These are phyloP conservation scores for Coracopsis vasa DNA, from an alignment of 2,113 vertebrate species.

Conservation along the genomic window DNA sequence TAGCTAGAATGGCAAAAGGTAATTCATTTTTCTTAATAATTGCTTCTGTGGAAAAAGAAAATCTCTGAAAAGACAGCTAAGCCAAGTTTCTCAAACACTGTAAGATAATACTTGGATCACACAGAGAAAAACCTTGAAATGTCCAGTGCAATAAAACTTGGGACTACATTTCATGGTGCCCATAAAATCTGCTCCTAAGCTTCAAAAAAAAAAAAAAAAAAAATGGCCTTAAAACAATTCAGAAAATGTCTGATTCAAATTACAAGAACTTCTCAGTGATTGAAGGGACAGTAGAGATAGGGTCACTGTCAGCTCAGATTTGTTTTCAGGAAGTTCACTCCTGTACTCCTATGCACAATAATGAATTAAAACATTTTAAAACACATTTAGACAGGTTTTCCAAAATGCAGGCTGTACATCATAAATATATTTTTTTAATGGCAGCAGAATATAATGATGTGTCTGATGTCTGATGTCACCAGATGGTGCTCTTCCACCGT, in stretches of 20 bases:
- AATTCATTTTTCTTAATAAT: constrained; percentile 66
- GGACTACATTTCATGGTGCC: constrained; percentile 29
- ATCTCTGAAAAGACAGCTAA: constrained; percentile 49
- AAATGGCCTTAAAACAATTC: constrained; percentile 22
- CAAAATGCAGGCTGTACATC: background rate
- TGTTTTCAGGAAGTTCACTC: background rate
- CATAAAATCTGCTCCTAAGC: constrained; percentile 18
- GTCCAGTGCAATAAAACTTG: constrained; percentile 55
- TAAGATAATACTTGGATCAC: constrained; percentile 47
- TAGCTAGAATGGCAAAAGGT: constrained; percentile 51
- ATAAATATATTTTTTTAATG: background rate
- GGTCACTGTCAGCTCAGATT: background rate
- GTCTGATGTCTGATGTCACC: background rate
- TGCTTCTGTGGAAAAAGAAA: constrained; percentile 62
- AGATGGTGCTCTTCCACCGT: constrained; percentile 46
- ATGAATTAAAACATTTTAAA: background rate
- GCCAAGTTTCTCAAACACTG: constrained; percentile 48
- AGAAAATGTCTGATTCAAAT: constrained; percentile 40
- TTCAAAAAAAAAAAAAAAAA: constrained; percentile 3
- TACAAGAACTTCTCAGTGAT: constrained; percentile 27
- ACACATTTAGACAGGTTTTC: background rate
- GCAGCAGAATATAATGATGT: background rate
- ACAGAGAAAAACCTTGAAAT: constrained; percentile 53
- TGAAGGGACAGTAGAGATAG: background rate
- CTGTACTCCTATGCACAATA: background rate